Evolutionary conservation across 2,113 vertebrate species (phyloP).

Genomic region (Microtus oregoni): DNA sequence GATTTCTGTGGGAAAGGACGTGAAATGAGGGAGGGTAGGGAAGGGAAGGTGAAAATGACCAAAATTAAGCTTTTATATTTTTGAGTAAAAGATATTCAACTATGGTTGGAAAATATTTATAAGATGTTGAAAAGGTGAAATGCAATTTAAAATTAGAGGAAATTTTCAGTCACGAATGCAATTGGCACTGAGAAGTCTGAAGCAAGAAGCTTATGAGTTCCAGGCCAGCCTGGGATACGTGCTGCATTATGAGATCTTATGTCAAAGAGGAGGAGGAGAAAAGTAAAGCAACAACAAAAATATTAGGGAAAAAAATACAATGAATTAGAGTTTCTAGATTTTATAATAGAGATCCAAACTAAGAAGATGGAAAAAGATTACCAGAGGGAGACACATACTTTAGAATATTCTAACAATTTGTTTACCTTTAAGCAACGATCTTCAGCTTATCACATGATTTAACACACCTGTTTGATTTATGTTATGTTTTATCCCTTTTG

Average conservation of each 20-base stretch:
- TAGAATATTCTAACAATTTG: constrained; percentile 19
- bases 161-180: background rate
- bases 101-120: background rate
- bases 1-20: background rate
- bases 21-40: no score
- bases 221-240: background rate
- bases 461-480: background rate
- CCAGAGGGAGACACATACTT: background rate
- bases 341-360: background rate
- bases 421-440: background rate
- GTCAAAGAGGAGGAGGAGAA: background rate
- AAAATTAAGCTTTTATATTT: background rate
- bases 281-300: background rate
- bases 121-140: background rate
- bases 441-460: background rate
- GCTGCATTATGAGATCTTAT: no score
- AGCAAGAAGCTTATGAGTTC: background rate
- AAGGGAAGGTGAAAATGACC: background rate
- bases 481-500: background rate
- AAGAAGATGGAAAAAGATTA: background rate
- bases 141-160: background rate
- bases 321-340: background rate
- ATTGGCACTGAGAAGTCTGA: background rate
- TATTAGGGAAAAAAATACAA: background rate
- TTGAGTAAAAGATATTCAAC: background rate